Base-by-base conservation (phyloP, 2,888 invertebrate species). In the Crocallis elinguaria region DNA sequence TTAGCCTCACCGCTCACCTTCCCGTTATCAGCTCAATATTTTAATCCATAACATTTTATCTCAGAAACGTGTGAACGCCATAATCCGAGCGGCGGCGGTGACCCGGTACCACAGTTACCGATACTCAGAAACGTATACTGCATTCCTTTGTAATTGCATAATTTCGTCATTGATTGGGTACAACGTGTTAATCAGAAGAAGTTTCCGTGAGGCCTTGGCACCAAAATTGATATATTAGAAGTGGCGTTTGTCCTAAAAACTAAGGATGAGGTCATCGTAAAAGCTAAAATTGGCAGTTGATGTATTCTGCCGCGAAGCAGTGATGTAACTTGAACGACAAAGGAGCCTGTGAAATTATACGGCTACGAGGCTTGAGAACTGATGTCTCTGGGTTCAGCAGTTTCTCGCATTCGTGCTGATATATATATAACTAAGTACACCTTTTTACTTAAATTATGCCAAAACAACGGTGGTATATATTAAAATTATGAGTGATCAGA, bases 111-210 rank as follows among this genome's bases (percentile, higher is more conserved):
- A 44, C 43, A 48, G 42, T 41, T 42, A 35, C 52, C 30, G 41
- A 54, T 53, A 53, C 53, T 43, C 38, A 45, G 56, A 50, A 51
- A 37, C 48, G 39, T 41, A 38, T 36, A 39, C 49, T 12, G 52
- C 51, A 60, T 60, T 56, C 60, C 41, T 53, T 13, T 27, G 25
- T 49, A 52, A 55, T 59, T 53, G 56, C 52, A 56, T 53, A 46
- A 58, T 45, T 21, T 12, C 5, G 30, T 30, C 14, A 14, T 33
- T 21, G 44, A 49, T 27, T 36, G 35, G 36, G 12, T 23, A 14
- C 16, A 14, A 0, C 14, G 32, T 33, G 38, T 21, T 46, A 36
- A 51, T 56, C 50, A 43, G 30, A 35, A 49, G 17, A 36, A 2
- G 36, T 36, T 45, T 39, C 45, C 32, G 19, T 12, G 11, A 36